Base-by-base conservation (phyloP, 2,797 vertebrate species). In the Microcaecilia unicolor region DNA sequence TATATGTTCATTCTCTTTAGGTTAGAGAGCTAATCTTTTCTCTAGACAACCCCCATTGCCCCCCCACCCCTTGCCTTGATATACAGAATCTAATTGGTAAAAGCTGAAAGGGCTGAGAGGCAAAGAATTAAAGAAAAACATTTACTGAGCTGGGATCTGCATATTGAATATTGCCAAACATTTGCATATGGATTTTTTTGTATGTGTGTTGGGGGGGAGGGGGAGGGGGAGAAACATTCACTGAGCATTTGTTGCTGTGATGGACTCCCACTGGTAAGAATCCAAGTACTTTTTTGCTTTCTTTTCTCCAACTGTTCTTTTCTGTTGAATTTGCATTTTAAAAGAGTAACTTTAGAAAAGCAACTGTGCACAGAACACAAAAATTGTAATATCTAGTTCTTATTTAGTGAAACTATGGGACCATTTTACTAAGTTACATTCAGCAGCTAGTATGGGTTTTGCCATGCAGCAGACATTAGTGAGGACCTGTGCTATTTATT, bases 81-180 rank as follows among this genome's bases (percentile, higher is more conserved):
- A 77, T 77, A 76, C 58, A 72, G 25, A 41, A 26, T 28, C 61
- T 80, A 77, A 80, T 72, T 74, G 70, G 63, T 71, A 69, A 72
- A 70, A 61, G 41, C 59, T 64, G 66, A 70, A 55, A 30, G 25
- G 61, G 48, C 53, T 72, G 71, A 63, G 51, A 23, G 54, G 55
- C 52, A 63, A 20, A 68, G 67, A 58, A 71, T 67, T 36, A 67
- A 47, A n/a, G n/a, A n/a, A 67, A 72, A 72, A 75, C 54, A 56
- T 64, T 72, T 72, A 64, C 59, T 55, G 50, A 62, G 42, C 48
- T 67, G 54, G 32, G 48, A 72, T 72, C 42, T 61, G 39, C 16
- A 23, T 64, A 65, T 70, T 75, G 53, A 70, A 58, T 70, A 22
- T 63, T 51, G 41, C 48, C 52, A 40, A 36, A 70, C 67, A 75